phyloP scores from a whole-genome alignment of 2,113 vertebrate species.

The Hyaena hyaena region DNA sequence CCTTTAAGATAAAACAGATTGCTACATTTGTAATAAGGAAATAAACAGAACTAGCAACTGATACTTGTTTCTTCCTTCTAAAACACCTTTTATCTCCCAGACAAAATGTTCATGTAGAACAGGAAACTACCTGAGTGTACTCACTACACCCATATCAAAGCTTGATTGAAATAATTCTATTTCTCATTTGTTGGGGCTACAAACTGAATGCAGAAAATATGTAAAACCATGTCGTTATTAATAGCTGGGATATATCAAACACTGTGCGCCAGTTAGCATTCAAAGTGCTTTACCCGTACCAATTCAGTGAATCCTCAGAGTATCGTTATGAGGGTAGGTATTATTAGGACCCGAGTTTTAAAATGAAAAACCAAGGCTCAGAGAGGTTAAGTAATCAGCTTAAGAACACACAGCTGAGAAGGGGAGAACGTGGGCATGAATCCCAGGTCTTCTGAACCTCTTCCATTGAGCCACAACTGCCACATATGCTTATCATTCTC shows the following conservation, averaged over 20 bases:
- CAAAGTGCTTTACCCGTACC: not conserved
- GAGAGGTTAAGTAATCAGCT: not conserved
- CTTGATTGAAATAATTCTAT: not conserved
- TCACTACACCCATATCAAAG: not conserved
- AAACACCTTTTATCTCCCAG: slow-evolving; percentile 2
- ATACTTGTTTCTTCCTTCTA: not conserved
- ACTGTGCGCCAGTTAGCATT: not conserved
- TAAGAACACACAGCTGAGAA: not conserved
- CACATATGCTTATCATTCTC: not conserved
- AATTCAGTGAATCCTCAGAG: not conserved
- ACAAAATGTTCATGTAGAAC: not conserved
- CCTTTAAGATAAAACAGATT: not conserved
- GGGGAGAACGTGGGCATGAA: not conserved
- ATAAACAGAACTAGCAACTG: not conserved
- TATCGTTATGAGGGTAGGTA: not conserved
- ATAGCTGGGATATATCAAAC: not conserved
- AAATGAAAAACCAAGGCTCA: not conserved
- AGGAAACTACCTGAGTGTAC: not conserved
- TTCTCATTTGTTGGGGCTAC: not conserved
- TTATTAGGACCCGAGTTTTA: not conserved
- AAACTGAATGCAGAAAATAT: not conserved
- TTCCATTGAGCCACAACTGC: not conserved
- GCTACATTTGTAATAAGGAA: not conserved
- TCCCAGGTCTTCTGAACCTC: not conserved
- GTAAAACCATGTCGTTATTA: not conserved